Percentiles rank a stretch among this genome's conserved stretches.
Conservation (phyloP, 2,797 vertebrate species). For the Pseudochromis fuscus region DNA sequence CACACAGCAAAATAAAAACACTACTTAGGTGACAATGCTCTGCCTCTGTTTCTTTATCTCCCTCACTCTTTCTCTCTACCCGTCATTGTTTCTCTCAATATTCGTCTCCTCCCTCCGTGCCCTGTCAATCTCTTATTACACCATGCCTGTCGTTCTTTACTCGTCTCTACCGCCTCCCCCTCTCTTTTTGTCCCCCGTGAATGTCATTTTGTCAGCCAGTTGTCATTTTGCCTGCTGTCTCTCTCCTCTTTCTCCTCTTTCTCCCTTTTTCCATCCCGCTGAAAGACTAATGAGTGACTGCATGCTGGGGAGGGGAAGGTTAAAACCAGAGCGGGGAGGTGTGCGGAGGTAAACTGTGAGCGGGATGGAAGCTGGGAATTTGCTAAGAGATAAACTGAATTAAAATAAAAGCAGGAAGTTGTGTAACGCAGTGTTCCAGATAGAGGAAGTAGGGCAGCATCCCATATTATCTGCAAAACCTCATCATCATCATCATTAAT, state of each 20-base stretch:
- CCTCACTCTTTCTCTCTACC: constrained; percentile 13
- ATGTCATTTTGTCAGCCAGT: constrained; percentile 73
- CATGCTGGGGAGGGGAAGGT: constrained; percentile 36
- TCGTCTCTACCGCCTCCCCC: constrained; percentile 38
- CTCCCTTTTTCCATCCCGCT: constrained; percentile 30
- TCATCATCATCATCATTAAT: no score
- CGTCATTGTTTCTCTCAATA: constrained; percentile 38
- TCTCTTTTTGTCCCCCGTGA: constrained; percentile 54
- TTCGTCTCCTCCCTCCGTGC: constrained; percentile 40
- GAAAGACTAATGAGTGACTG: constrained; percentile 65
- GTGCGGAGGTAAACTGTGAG: constrained; percentile 18
- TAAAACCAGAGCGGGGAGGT: constrained; percentile 14
- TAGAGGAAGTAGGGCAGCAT: not conserved
- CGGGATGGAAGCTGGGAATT: not conserved
- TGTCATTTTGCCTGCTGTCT: constrained; percentile 60
- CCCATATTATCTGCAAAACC: no score
- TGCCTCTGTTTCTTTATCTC: constrained; percentile 38
- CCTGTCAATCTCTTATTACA: constrained; percentile 64
- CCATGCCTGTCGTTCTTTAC: constrained; percentile 54
- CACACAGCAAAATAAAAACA: constrained; percentile 59
- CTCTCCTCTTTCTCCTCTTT: constrained; percentile 11
- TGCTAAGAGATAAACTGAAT: not conserved
- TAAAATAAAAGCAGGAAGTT: not conserved
- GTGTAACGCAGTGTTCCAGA: not conserved
- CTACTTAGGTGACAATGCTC: constrained; percentile 57